phyloP scores from a whole-genome alignment of 2,113 vertebrate species.

The Herpailurus yagouaroundi region DNA sequence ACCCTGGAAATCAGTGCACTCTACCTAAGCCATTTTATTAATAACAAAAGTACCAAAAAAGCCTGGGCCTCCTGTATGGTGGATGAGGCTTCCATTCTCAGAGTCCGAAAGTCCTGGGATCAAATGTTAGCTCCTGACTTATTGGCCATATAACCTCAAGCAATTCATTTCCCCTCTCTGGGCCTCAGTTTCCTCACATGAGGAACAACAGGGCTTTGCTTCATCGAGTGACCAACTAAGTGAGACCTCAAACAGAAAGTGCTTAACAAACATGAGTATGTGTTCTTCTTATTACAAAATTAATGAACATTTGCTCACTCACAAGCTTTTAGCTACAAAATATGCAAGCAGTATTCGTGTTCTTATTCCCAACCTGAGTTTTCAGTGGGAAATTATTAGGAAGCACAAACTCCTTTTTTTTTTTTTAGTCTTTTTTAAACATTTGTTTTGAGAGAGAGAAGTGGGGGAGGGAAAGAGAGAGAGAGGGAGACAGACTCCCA shows the following conservation, averaged over 20 bases:
- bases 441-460: no score
- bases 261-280: not conserved
- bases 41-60: not conserved
- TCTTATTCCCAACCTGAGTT: not conserved
- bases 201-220: not conserved
- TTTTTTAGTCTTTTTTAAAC: no score
- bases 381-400: slow-evolving; percentile 33
- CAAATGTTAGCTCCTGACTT: not conserved
- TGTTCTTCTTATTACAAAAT: not conserved
- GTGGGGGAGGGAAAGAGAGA: no score
- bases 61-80: rapidly evolving
- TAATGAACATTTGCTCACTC: not conserved
- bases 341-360: not conserved
- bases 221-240: not conserved
- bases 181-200: not conserved
- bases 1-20: not conserved
- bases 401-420: not conserved
- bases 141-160: not conserved
- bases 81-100: not conserved
- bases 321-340: not conserved
- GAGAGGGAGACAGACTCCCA: no score
- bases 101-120: not conserved
- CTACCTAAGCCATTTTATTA: not conserved
- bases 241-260: not conserved
- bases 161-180: not conserved